These are phyloP conservation scores for Cryptocephalus primarius DNA, from an alignment of 2,888 invertebrate species.

Conservation along the genomic window DNA sequence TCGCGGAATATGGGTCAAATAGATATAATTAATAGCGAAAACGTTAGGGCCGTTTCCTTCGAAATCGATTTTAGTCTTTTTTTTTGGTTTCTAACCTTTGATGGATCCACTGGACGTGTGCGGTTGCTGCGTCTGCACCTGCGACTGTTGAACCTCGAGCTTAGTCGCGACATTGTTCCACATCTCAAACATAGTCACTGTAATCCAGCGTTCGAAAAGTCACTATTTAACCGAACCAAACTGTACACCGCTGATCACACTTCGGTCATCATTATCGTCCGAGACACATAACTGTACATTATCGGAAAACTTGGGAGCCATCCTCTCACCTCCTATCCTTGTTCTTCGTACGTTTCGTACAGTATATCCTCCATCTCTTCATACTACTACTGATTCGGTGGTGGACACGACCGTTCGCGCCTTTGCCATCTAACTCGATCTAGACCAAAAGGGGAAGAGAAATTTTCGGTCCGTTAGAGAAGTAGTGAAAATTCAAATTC, in stretches of 20 bases:
- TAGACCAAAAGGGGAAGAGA: too few species aligned
- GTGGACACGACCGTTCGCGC: too few species aligned
- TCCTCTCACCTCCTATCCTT: conserved; percentile 23
- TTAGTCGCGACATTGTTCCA: conserved; percentile 70
- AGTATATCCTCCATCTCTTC: conserved; percentile 38
- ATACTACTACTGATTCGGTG: conserved; percentile 17
- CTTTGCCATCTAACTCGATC: too few species aligned
- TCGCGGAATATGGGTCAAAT: conserved; percentile 26
- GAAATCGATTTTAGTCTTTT: too few species aligned
- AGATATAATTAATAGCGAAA: conserved; percentile 23
- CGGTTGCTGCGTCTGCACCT: conserved; percentile 54
- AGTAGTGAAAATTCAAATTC: too few species aligned
- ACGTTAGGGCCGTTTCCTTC: background rate
- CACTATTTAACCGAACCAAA: too few species aligned
- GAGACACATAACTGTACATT: too few species aligned
- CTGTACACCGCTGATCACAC: too few species aligned
- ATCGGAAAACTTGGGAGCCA: too few species aligned
- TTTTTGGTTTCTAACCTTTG: conserved; percentile 45
- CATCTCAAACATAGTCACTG: conserved; percentile 66
- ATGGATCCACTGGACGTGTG: conserved; percentile 74
- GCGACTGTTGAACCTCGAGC: conserved; percentile 57
- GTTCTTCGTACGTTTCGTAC: conserved; percentile 37
- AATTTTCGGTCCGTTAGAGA: too few species aligned
- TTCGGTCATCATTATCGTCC: too few species aligned
- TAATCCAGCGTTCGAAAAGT: background rate